These are phyloP conservation scores for Plagiodera versicolora DNA, from an alignment of 2,888 invertebrate genomes.

Conservation along the genomic window DNA sequence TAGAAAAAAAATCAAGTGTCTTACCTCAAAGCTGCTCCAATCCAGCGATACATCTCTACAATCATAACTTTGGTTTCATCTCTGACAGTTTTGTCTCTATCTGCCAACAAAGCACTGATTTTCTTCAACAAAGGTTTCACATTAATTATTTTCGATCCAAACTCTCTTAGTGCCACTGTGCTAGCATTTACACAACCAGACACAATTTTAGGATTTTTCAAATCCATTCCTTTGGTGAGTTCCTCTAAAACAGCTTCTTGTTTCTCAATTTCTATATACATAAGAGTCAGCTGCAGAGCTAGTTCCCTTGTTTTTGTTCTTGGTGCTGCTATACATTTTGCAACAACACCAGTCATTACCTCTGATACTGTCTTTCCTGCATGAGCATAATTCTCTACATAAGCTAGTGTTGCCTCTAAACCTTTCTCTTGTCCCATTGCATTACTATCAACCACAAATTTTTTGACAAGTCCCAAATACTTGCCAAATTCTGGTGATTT, in stretches of 20 bases:
- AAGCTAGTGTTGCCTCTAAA: conserved; percentile 86
- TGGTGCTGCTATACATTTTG: conserved; percentile 91
- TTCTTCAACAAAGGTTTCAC: conserved; percentile 90
- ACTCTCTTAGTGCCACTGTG: conserved; percentile 80
- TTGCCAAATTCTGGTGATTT: conserved; percentile 94
- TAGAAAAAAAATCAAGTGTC: no score
- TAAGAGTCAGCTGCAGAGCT: conserved; percentile 83
- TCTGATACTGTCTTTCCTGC: conserved; percentile 89
- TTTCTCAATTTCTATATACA: conserved; percentile 96
- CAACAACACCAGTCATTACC: conserved; percentile 74
- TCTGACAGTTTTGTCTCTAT: conserved; percentile 88
- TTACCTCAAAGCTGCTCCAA: conserved; percentile 51
- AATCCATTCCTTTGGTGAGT: conserved; percentile 88
- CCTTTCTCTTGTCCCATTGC: conserved; percentile 95
- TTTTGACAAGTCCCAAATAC: conserved; percentile 87
- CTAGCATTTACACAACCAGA: conserved; percentile 78
- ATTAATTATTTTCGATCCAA: conserved; percentile 88
- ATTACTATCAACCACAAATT: conserved; percentile 93
- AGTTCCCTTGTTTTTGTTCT: conserved; percentile 90
- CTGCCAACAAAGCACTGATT: conserved; percentile 79
- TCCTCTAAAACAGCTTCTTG: conserved; percentile 89
- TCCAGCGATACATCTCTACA: conserved; percentile 85
- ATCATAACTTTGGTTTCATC: conserved; percentile 90
- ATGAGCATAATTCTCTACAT: conserved; percentile 85
- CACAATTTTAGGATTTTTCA: conserved; percentile 95